Evolutionary conservation across 1,140 invertebrate genomes (phyloP), one percentile per base, ranked within the genome.

Genomic region (Orussus abietinus): DNA sequence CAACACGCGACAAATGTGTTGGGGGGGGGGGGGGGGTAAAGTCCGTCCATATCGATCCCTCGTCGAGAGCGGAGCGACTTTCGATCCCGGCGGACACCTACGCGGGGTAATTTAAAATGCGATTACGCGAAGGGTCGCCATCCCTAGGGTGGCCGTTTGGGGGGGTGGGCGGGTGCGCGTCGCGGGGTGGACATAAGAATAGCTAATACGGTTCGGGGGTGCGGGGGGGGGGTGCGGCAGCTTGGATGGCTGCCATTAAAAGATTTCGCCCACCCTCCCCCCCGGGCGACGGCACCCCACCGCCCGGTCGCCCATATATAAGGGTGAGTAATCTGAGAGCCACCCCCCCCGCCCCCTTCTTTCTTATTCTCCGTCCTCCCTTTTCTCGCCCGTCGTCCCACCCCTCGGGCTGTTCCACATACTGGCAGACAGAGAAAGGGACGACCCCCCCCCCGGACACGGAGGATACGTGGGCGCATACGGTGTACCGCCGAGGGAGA

Each of bases 141-240:
- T n/a, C n/a, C n/a, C n/a, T n/a, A n/a, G n/a, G n/a, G 56, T 58
- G 53, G 57, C 53, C 51, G 22, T 56, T 45, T 31, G 44, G 44
- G 36, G 47, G 49, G 26, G 30, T 42, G 33, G 28, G 39, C 35
- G 42, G 39, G 55, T 50, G 47, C 57, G 54, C 49, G 54, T 55
- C 45, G 55, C n/a, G n/a, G n/a, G n/a, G 49, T 58, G 57, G 56
- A 63, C 62, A 62, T 59, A 61, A 65, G 66, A 69, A 69, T 69
- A 66, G 64, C 64, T 69, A 69, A 69, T 69, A 64, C 57, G 51
- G 49, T 49, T 48, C 44, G 53, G 49, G 52, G 39, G 36, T 25
- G 34, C 25, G 18, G 26, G 21, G 15, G 30, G 28, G 9, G 10
- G 5, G 34, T 5, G 7, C 25, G 35, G 36, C 38, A 39, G 52